Evolutionary conservation across 2,888 invertebrate species (phyloP).

Genomic region (Agrypnus murinus): DNA sequence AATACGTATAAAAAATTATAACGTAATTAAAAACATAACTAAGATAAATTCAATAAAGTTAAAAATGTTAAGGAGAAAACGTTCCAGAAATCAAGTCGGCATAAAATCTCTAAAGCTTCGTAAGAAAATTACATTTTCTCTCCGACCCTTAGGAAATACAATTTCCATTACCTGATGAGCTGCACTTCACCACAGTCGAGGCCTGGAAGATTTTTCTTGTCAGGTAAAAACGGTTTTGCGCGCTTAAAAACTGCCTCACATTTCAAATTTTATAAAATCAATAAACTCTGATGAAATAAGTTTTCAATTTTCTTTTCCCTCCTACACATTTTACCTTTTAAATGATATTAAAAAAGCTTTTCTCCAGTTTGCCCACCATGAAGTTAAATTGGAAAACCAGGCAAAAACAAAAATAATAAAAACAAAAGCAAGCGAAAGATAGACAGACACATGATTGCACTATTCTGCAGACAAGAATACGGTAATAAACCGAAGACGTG

Average conservation of each 20-base stretch:
- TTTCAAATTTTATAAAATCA: constrained; percentile 41
- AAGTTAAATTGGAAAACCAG: too few relatives aligned
- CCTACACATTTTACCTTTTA: not conserved
- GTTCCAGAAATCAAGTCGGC: constrained; percentile 59
- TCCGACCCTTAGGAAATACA: constrained; percentile 65
- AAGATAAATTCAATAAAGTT: constrained; percentile 43
- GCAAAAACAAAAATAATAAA: too few relatives aligned
- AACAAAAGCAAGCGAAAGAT: constrained; percentile 25
- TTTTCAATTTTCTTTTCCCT: constrained; percentile 13
- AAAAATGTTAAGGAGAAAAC: constrained; percentile 43
- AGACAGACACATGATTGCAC: constrained; percentile 5
- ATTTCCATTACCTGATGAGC: constrained; percentile 67
- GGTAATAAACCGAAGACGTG: constrained; percentile 58
- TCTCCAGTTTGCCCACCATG: too few relatives aligned
- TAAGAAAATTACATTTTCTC: constrained; percentile 67
- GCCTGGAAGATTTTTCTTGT: constrained; percentile 47
- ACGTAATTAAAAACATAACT: constrained; percentile 36
- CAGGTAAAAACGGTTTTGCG: constrained; percentile 47
- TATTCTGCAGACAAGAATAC: constrained; percentile 25
- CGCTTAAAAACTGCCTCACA: constrained; percentile 27
- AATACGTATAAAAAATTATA: constrained; percentile 22
- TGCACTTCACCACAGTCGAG: constrained; percentile 55
- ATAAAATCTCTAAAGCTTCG: constrained; percentile 65
- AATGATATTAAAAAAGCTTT: too few relatives aligned
- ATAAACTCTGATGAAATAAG: constrained; percentile 16